Base-by-base conservation (phyloP, 2,888 invertebrate species). In the Selenia dentaria region DNA sequence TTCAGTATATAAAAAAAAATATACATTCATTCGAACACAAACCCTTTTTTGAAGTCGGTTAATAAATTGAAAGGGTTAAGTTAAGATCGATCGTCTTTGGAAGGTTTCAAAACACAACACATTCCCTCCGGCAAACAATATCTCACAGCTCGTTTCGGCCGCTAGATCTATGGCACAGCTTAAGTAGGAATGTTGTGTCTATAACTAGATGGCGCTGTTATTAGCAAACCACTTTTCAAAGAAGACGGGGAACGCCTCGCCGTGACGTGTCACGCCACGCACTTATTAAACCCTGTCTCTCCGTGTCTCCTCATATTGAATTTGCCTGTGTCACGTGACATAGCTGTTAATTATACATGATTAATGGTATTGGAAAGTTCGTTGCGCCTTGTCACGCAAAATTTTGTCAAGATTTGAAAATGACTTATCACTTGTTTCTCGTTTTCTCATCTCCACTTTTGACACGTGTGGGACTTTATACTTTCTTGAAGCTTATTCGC, bases 211-310 rank as follows among this genome's bases (percentile, higher is more conserved):
- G 56, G 45, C 45, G 29, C 37, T 45, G 47, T 49, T 51, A 41
- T 34, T 51, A 48, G 20, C 40, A 45, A 43, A 39, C 44, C 39
- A 16, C 38, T 26, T 44, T 33, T 39, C 41, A 51, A 48, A 37
- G 36, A 29, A 43, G 51, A 24, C 51, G 32, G 25, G 3, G 3
- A 10, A 3, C n/a, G n/a, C n/a, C n/a, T n/a, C n/a, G 10, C 25
- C 6, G 22, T 8, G 5, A 22, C 10, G 36, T 8, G 29, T 29
- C 29, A 50, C 43, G 29, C 18, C 54, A 54, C 51, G 46, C 47
- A 47, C 54, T 57, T 59, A 59, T 59, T 59, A 57, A 49, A 57
- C 45, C 51, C 41, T 41, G 51, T 46, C 47, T 27, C 43, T 38
- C 29, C 44, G 28, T 22, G 40, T 34, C 39, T 27, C 25, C 36